Evolutionary conservation across 1,140 invertebrate species (phyloP), one percentile per base, ranked within the genome.

Genomic region (Uloborus diversus): DNA sequence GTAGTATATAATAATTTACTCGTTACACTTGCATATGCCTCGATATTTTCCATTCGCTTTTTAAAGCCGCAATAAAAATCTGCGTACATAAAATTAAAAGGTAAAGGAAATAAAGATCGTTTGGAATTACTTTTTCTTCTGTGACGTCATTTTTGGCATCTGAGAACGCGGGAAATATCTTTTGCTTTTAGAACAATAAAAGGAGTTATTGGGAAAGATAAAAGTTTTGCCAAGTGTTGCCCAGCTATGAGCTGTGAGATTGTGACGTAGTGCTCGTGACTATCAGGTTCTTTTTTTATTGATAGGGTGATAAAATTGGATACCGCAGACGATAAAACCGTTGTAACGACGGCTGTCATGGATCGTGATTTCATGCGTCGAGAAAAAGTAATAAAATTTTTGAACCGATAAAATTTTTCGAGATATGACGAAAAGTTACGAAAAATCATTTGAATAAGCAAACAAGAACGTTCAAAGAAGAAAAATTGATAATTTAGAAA

Each of bases 1-100:
- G 64, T 64, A 27, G 57, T 64, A 23, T 23, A 51, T 64, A 75
- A 75, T 75, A 75, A 75, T 75, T 75, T 75, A 75, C 70, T 75
- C 70, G 59, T 75, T 75, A 75, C 37, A 59, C 57, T 32, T 9
- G 56, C 56, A 59, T 59, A 20, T 51, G 57, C 64, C 64, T 14
- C 62, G 33, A 73, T 61, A 68, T 68, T 32, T 61, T 57, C 49
- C 56, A 47, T n/a, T 28, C 35, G 20, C 30, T 49, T 49, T 66
- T 37, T 53, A 71, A 71, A 25, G 35, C 37, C 3, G 33, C 59
- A 42, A 75, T 75, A 75, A 75, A 75, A 75, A 59, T 75, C 70
- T 20, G 13, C 30, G 30, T 62, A 20, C 59, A 23, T 64, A 42
- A 64, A 35, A 42, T 35, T 64, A 42, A 37, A 25, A 37, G 32